Percentiles rank a stretch among this genome's conserved stretches.
Evolutionary conservation across 2,888 invertebrate genomes (phyloP).

Genomic region (Drosophila borealis): DNA sequence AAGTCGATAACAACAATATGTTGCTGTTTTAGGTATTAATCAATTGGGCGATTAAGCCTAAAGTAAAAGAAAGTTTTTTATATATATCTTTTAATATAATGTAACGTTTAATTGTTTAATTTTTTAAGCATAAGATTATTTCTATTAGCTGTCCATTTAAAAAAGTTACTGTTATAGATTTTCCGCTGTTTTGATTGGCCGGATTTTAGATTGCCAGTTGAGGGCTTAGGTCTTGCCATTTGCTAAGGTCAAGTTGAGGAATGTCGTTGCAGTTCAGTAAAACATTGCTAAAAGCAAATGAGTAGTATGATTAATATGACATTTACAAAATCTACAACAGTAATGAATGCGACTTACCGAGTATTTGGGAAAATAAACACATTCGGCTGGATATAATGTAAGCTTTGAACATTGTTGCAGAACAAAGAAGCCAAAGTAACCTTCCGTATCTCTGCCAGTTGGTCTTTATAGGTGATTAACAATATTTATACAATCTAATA

Average conservation of each 20-base stretch:
- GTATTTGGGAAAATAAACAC: slow-evolving; percentile 72
- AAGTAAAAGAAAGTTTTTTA: too few relatives aligned
- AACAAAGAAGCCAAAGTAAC: slow-evolving; percentile 90
- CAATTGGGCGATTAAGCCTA: too few relatives aligned
- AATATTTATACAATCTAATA: not conserved
- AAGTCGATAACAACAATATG: too few relatives aligned
- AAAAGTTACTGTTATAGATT: not conserved
- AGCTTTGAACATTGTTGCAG: slow-evolving; percentile 90
- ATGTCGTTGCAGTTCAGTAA: slow-evolving; percentile 68
- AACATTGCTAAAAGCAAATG: slow-evolving; percentile 57
- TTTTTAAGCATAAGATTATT: not conserved
- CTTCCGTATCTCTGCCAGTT: slow-evolving; percentile 91
- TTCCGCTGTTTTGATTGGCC: not conserved
- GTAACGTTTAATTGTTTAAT: too few relatives aligned
- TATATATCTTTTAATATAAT: too few relatives aligned
- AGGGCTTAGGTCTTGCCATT: slow-evolving; percentile 74
- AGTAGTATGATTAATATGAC: too few relatives aligned
- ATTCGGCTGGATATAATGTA: slow-evolving; percentile 87
- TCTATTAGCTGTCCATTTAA: not conserved
- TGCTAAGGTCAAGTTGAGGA: slow-evolving; percentile 70
- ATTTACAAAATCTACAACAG: too few relatives aligned
- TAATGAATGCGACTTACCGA: slow-evolving; percentile 51
- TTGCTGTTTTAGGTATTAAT: too few relatives aligned
- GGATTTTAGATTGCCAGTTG: slow-evolving; percentile 36
- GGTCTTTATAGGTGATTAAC: slow-evolving; percentile 84